These are phyloP conservation scores for Odiellus spinosus DNA, from an alignment of 2,888 invertebrate genomes.

Conservation along the genomic window DNA sequence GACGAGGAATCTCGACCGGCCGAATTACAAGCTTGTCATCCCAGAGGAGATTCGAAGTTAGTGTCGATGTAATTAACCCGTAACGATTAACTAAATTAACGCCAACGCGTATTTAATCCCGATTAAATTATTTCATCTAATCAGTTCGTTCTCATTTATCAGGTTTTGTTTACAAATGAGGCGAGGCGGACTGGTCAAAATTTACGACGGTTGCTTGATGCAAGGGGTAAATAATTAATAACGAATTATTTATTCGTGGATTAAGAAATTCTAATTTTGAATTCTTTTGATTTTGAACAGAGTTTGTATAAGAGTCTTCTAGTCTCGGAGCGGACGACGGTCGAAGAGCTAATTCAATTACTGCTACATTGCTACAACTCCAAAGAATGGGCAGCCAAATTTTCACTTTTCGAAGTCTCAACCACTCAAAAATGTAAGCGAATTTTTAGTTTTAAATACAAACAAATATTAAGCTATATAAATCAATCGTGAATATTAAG, in stretches of 20 bases:
- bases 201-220: constrained; percentile 79
- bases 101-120: too few relatives aligned
- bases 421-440: constrained; percentile 22
- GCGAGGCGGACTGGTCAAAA: constrained; percentile 76
- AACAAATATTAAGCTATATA: too few relatives aligned
- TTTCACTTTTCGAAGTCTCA: constrained; percentile 68
- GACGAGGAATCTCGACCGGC: constrained; percentile 81
- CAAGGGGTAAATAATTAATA: constrained; percentile 40
- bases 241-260: too few relatives aligned
- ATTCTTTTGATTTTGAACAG: constrained; percentile 27
- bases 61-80: neutral
- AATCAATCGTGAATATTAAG: too few relatives aligned
- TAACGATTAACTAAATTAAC: neutral
- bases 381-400: constrained; percentile 64
- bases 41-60: constrained; percentile 72
- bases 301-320: constrained; percentile 83
- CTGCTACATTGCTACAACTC: constrained; percentile 70
- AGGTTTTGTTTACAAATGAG: constrained; percentile 68
- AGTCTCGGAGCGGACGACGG: constrained; percentile 73
- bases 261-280: too few relatives aligned
- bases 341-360: constrained; percentile 68
- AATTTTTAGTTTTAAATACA: too few relatives aligned
- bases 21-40: constrained; percentile 81
- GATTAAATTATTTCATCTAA: neutral
- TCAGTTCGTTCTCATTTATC: constrained; percentile 1